Conservation (phyloP, 2,797 vertebrate genomes). For the Vireo griseus region DNA sequence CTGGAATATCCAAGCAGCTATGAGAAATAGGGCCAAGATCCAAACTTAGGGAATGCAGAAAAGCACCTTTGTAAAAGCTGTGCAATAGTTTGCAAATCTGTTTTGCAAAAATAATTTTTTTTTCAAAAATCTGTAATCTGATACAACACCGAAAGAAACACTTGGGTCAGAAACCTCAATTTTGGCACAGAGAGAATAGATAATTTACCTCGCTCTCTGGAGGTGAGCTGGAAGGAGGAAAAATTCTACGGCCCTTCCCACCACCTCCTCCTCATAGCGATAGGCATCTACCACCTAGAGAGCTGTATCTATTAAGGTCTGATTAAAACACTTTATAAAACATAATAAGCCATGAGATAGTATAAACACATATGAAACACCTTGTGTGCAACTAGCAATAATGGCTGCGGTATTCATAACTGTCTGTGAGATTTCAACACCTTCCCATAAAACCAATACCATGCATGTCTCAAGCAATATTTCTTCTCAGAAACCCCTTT, state of each 20-base stretch:
- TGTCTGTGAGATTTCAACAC: conserved; percentile 17
- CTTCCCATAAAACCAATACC: background rate
- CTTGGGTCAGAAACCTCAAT: background rate
- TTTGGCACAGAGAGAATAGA: background rate
- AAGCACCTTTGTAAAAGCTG: background rate
- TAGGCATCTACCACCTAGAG: conserved; percentile 40
- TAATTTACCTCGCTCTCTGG: background rate
- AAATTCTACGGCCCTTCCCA: background rate
- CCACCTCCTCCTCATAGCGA: background rate
- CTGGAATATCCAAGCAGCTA: background rate
- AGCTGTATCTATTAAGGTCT: conserved; percentile 22
- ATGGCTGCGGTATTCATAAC: background rate
- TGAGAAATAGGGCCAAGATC: background rate
- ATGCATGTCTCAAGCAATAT: background rate
- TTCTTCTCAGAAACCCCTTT: background rate
- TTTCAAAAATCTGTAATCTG: background rate
- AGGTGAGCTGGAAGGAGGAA: background rate
- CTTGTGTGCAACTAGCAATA: background rate
- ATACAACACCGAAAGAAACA: background rate
- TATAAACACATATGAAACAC: background rate
- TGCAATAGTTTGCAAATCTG: background rate
- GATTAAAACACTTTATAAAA: conserved; percentile 22
- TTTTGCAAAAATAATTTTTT: background rate
- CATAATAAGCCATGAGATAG: background rate
- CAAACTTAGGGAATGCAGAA: background rate